These are phyloP conservation scores for Channa maculata DNA, from an alignment of 2,113 vertebrate species.

Conservation along the genomic window DNA sequence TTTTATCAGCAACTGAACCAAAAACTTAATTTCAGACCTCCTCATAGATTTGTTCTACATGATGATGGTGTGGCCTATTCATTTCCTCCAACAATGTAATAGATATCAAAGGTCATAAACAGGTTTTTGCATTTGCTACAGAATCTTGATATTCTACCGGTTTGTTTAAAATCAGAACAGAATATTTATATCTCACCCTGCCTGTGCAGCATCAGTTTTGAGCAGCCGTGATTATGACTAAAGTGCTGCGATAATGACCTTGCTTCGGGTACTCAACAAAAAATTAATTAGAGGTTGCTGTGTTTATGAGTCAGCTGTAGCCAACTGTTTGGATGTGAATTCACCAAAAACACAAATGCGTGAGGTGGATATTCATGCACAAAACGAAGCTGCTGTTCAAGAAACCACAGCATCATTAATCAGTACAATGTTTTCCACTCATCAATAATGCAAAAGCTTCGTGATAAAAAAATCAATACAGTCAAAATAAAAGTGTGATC, in stretches of 20 bases:
- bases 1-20: slow-evolving; percentile 24
- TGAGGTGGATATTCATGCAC: slow-evolving; percentile 1
- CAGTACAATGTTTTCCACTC: slow-evolving; percentile 18
- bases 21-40: slow-evolving; percentile 35
- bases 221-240: slow-evolving; percentile 63
- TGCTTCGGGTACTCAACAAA: slow-evolving; percentile 66
- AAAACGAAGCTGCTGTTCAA: slow-evolving; percentile 13
- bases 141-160: slow-evolving; percentile 48
- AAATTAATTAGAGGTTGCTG: slow-evolving; percentile 76
- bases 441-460: slow-evolving; percentile 31
- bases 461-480: slow-evolving; percentile 38
- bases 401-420: slow-evolving; percentile 7
- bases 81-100: slow-evolving; percentile 11
- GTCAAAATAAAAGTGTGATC: slow-evolving; percentile 4
- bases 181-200: slow-evolving; percentile 59
- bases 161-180: slow-evolving; percentile 45
- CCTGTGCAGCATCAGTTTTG: slow-evolving; percentile 42
- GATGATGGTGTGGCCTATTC: slow-evolving; percentile 6
- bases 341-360: slow-evolving; percentile 19
- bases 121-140: slow-evolving; percentile 36
- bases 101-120: slow-evolving; percentile 50
- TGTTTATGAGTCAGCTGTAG: slow-evolving; percentile 73
- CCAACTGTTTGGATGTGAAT: slow-evolving; percentile 43
- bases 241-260: slow-evolving; percentile 76
- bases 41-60: slow-evolving; percentile 28